Evolutionary conservation across 2,888 invertebrate species (phyloP).

Genomic region (Drosophila infuscata): DNA sequence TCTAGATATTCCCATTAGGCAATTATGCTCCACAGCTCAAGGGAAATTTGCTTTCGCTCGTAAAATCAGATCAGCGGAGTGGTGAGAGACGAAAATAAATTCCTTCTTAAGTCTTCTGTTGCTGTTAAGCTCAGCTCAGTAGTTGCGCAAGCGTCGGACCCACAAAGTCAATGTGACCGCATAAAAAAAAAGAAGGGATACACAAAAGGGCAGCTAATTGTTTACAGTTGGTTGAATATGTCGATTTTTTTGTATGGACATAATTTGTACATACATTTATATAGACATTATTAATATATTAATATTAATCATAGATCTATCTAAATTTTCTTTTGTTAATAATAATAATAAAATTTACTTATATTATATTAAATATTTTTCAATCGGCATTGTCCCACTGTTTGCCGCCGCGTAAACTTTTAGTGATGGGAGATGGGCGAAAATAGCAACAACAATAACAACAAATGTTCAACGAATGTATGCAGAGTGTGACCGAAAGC

Average conservation of each 20-base stretch:
- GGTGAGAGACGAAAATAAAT: neutral
- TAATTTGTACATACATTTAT: neutral
- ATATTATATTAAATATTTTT: neutral
- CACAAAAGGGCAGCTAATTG: neutral
- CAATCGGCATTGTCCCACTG: conserved; percentile 26
- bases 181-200: no score
- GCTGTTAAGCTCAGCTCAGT: neutral
- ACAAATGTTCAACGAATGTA: conserved; percentile 69
- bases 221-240: neutral
- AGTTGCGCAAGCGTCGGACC: neutral
- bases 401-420: conserved; percentile 42
- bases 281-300: neutral
- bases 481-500: conserved; percentile 80
- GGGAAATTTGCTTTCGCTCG: neutral
- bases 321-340: neutral
- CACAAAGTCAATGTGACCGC: neutral
- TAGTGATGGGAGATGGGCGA: conserved; percentile 38
- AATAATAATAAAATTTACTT: neutral
- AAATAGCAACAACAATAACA: neutral
- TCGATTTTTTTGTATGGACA: no score
- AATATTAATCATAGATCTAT: no score
- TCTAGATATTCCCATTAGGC: neutral
- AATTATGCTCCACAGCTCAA: neutral
- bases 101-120: neutral
- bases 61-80: neutral